phyloP scores from a whole-genome alignment of 2,113 vertebrate species.

The Chaenogobius annularis region DNA sequence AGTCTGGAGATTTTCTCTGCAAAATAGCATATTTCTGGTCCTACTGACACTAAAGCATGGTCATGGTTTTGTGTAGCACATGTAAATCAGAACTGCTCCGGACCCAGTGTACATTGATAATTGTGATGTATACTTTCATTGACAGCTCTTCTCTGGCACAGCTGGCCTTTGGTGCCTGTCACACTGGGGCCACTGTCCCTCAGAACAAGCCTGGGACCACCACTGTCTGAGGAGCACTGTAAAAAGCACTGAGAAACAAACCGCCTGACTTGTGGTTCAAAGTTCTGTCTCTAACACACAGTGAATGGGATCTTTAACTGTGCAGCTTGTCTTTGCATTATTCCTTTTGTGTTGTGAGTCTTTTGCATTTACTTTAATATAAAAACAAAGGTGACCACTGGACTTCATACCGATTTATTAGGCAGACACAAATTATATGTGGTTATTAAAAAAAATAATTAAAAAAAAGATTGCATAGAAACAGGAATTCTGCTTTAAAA shows the following conservation, averaged over 20 bases:
- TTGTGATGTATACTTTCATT: conserved; percentile 52
- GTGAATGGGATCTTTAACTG: not conserved
- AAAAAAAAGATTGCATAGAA: too few species aligned
- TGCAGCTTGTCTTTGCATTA: not conserved
- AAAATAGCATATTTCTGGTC: not conserved
- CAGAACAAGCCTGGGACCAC: conserved; percentile 35
- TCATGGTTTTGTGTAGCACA: not conserved
- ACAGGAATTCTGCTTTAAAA: too few species aligned
- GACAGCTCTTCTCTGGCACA: conserved; percentile 59
- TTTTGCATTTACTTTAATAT: too few species aligned
- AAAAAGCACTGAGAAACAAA: not conserved
- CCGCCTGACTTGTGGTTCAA: conserved; percentile 1
- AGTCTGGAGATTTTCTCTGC: not conserved
- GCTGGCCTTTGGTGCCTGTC: conserved; percentile 37
- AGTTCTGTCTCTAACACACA: not conserved
- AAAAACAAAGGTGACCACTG: too few species aligned
- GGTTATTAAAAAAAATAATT: too few species aligned
- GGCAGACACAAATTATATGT: too few species aligned
- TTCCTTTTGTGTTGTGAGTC: too few species aligned
- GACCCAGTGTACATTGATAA: not conserved
- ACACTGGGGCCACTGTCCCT: conserved; percentile 64
- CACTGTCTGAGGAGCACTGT: conserved; percentile 9
- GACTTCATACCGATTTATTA: not conserved
- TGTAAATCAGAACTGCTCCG: not conserved
- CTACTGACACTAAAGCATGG: not conserved